phyloP scores from a whole-genome alignment of 2,888 invertebrate genomes.

The Gortyna flavago region DNA sequence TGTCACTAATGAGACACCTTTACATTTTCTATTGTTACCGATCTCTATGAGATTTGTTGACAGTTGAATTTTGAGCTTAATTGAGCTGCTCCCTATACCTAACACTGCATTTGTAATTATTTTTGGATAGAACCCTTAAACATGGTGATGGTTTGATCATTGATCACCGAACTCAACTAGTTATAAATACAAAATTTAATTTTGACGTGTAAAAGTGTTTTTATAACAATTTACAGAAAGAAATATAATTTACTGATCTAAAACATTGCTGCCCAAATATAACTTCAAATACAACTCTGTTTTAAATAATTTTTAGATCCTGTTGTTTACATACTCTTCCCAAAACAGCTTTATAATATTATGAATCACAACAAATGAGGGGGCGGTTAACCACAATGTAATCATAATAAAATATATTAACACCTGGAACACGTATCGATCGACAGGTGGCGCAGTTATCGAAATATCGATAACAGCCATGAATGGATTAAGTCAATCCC shows the following conservation, averaged over 20 bases:
- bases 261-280: too few relatives aligned
- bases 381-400: conserved; percentile 33
- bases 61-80: too few relatives aligned
- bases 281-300: too few relatives aligned
- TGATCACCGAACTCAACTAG: neutral
- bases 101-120: neutral
- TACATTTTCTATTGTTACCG: too few relatives aligned
- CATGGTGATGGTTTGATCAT: neutral
- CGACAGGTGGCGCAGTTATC: conserved; percentile 69
- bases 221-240: neutral
- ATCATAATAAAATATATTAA: conserved; percentile 59
- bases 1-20: too few relatives aligned
- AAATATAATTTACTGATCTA: neutral
- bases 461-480: conserved; percentile 52
- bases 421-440: conserved; percentile 73
- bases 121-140: neutral
- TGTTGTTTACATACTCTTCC: neutral
- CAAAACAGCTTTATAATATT: conserved; percentile 17
- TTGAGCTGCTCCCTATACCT: neutral
- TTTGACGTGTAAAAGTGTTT: neutral
- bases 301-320: neutral
- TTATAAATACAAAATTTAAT: neutral
- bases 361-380: conserved; percentile 55
- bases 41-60: too few relatives aligned
- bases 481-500: conserved; percentile 35